Conservation (phyloP, 1,140 invertebrate genomes). For the Euwallacea similis region DNA sequence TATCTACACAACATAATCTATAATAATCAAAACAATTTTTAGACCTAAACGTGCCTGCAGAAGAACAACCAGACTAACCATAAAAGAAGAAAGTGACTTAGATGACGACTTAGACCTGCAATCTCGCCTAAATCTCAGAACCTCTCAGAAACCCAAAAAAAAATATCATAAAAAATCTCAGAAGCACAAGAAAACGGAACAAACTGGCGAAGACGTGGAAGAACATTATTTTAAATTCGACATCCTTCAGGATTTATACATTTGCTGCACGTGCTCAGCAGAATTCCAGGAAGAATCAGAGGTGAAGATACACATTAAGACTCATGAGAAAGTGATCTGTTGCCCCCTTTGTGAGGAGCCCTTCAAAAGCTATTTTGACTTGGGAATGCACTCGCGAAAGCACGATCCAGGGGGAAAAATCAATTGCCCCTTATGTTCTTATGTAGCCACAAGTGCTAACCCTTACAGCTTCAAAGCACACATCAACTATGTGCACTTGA, state of each 20-base stretch:
- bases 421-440: slow-evolving; percentile 41
- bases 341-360: slow-evolving; percentile 36
- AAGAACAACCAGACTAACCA: too few species aligned
- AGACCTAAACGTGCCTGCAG: too few species aligned
- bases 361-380: slow-evolving; percentile 32
- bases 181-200: too few species aligned
- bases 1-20: too few species aligned
- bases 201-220: too few species aligned
- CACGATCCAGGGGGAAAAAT: slow-evolving; percentile 38
- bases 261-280: slow-evolving; percentile 40
- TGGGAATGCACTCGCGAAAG: slow-evolving; percentile 22
- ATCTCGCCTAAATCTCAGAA: too few species aligned
- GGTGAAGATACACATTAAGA: slow-evolving; percentile 37
- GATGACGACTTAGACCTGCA: too few species aligned
- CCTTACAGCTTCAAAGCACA: slow-evolving; percentile 38
- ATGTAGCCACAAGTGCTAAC: slow-evolving; percentile 31
- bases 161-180: too few species aligned
- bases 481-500: slow-evolving; percentile 41
- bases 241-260: slow-evolving; percentile 36
- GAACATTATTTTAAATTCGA: slow-evolving; percentile 40
- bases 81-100: too few species aligned
- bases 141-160: too few species aligned
- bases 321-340: slow-evolving; percentile 35
- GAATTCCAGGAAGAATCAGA: slow-evolving; percentile 40
- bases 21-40: too few species aligned